A percentile compares a stretch with the other conserved stretches of the same genome.
phyloP scores from a whole-genome alignment of 2,888 invertebrate genomes.

The Pachliopta kotzebuea region DNA sequence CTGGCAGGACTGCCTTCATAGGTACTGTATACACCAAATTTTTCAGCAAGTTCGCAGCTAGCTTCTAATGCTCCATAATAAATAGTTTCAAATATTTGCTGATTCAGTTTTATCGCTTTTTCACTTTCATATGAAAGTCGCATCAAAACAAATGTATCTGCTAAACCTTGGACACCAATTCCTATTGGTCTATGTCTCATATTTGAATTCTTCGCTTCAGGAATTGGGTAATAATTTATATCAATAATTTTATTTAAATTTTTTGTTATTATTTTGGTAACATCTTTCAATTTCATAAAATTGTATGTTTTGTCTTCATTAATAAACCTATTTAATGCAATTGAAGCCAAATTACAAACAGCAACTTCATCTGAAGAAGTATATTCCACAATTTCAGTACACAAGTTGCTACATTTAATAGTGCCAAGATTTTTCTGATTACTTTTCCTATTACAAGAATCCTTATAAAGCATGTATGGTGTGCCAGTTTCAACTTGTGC shows the following conservation, averaged over 20 bases:
- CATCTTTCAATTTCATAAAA: conserved; percentile 91
- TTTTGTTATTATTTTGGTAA: conserved; percentile 92
- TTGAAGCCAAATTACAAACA: conserved; percentile 98
- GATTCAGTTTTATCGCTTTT: conserved; percentile 92
- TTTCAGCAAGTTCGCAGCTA: conserved; percentile 95
- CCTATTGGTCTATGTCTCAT: conserved; percentile 91
- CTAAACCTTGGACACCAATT: conserved; percentile 98
- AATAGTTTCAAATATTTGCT: conserved; percentile 98
- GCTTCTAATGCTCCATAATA: conserved; percentile 98
- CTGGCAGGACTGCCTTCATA: conserved; percentile 96
- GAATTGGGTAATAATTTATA: conserved; percentile 96
- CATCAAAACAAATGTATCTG: conserved; percentile 97
- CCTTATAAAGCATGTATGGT: conserved; percentile 98
- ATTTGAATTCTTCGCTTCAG: conserved; percentile 93
- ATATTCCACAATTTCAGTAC: conserved; percentile 98
- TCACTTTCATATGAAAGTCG: conserved; percentile 95
- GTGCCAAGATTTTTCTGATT: conserved; percentile 99
- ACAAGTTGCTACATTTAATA: conserved; percentile 98
- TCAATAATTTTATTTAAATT: conserved; percentile 99
- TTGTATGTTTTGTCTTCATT: conserved; percentile 89
- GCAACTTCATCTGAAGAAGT: conserved; percentile 96
- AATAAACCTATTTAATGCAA: conserved; percentile 97
- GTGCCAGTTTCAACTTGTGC: conserved; percentile 98
- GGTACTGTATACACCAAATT: conserved; percentile 92
- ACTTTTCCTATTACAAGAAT: conserved; percentile 97